phyloP scores from a whole-genome alignment of 2,113 vertebrate species.

The Burhinus bistriatus region DNA sequence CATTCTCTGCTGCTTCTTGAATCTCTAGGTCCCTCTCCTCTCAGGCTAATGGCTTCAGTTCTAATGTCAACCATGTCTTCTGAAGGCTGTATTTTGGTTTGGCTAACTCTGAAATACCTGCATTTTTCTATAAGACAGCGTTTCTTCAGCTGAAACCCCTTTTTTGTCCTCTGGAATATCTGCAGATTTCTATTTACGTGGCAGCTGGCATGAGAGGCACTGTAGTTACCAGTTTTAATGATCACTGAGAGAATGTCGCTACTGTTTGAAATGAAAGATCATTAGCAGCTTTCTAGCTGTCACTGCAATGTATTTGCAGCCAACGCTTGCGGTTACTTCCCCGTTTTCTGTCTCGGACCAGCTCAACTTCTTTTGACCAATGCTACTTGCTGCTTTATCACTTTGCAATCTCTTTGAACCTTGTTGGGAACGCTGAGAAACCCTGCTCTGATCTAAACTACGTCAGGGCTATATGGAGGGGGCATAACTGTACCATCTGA shows the following conservation, averaged over 20 bases:
- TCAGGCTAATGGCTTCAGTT: neutral
- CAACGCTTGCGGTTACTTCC: neutral
- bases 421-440: neutral
- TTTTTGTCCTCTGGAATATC: neutral
- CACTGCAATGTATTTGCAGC: neutral
- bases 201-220: neutral
- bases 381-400: neutral
- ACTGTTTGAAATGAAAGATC: neutral
- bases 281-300: neutral
- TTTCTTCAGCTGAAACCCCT: neutral
- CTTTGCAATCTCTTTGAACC: neutral
- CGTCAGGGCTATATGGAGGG: rapidly evolving
- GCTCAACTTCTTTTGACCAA: neutral
- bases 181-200: neutral
- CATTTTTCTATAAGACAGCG: neutral
- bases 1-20: neutral
- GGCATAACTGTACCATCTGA: neutral
- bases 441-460: neutral
- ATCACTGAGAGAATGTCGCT: neutral
- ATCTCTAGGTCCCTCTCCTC: neutral
- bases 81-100: neutral
- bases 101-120: neutral
- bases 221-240: neutral
- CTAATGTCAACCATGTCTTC: neutral
- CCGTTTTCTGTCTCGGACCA: neutral